Conservation (phyloP, 2,888 invertebrate species). For the Apotomis turbidana region DNA sequence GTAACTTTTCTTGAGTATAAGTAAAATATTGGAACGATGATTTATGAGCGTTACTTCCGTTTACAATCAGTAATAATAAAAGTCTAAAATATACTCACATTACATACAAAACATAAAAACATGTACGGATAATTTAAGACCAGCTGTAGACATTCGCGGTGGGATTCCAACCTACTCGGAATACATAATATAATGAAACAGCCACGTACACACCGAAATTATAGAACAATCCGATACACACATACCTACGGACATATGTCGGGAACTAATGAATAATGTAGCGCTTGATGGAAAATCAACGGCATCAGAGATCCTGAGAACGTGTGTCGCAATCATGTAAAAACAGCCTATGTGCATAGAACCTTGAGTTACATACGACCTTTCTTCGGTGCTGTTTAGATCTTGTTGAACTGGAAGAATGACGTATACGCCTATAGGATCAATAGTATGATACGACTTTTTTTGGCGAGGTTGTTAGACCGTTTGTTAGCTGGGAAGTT, state of each 20-base stretch:
- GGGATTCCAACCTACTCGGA: slow-evolving; percentile 46
- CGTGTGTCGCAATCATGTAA: too few species aligned
- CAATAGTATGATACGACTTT: not conserved
- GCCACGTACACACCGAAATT: slow-evolving; percentile 76
- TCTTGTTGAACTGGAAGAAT: not conserved
- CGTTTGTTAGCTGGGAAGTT: slow-evolving; percentile 20
- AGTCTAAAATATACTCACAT: too few species aligned
- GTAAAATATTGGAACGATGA: too few species aligned
- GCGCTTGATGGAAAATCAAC: slow-evolving; percentile 41
- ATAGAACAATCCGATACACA: slow-evolving; percentile 49
- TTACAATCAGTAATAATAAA: too few species aligned
- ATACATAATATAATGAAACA: slow-evolving; percentile 77
- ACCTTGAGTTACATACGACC: too few species aligned
- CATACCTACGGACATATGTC: slow-evolving; percentile 8
- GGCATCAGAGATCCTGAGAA: slow-evolving; percentile 18
- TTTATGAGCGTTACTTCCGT: too few species aligned
- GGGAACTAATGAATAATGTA: slow-evolving; percentile 41
- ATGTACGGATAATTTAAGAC: too few species aligned
- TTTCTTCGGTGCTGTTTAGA: too few species aligned
- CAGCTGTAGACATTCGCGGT: too few species aligned
- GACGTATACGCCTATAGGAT: not conserved
- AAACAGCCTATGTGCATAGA: too few species aligned
- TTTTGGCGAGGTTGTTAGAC: slow-evolving; percentile 13
- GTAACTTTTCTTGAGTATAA: too few species aligned
- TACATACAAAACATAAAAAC: too few species aligned